Percentiles rank a stretch among this genome's conserved stretches.
These are phyloP conservation scores for Ormyrus pomaceus DNA, from an alignment of 2,888 invertebrate species.

Conservation along the genomic window DNA sequence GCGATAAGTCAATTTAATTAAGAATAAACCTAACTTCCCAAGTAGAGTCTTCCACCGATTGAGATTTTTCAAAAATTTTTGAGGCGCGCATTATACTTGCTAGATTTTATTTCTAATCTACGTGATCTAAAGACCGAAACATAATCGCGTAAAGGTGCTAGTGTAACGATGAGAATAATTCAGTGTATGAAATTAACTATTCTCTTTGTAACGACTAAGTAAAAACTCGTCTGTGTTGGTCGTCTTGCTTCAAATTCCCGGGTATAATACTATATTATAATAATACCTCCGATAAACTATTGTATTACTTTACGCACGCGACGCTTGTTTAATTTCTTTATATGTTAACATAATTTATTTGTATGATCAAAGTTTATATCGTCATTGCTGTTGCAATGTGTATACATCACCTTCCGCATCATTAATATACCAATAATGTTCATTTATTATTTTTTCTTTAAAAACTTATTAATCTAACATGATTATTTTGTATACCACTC, in stretches of 20 bases:
- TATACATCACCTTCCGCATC: conserved; percentile 30
- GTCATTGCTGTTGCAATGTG: conserved; percentile 14
- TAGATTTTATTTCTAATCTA: not conserved
- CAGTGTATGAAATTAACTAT: not conserved
- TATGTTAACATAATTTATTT: conserved; percentile 45
- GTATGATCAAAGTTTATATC: conserved; percentile 19
- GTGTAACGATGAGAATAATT: not conserved
- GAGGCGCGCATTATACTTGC: not conserved
- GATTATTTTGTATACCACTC: conserved; percentile 64
- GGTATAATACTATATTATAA: conserved; percentile 31
- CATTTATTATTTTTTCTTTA: conserved; percentile 39
- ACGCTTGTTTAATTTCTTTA: conserved; percentile 40
- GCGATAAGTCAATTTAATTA: conserved; percentile 32
- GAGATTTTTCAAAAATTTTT: conserved; percentile 25
- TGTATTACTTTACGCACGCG: conserved; percentile 39
- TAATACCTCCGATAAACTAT: conserved; percentile 45
- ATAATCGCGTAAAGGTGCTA: conserved; percentile 3
- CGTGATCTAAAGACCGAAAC: not conserved
- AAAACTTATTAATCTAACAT: conserved; percentile 58
- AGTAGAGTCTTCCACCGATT: conserved; percentile 51
- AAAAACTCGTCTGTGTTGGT: conserved; percentile 37
- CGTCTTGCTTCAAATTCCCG: conserved; percentile 19
- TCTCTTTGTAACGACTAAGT: conserved; percentile 12
- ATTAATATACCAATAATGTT: conserved; percentile 37
- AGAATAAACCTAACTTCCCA: conserved; percentile 35